Evolutionary conservation across 2,888 invertebrate genomes (phyloP).

Genomic region (Trachelus tabidus): DNA sequence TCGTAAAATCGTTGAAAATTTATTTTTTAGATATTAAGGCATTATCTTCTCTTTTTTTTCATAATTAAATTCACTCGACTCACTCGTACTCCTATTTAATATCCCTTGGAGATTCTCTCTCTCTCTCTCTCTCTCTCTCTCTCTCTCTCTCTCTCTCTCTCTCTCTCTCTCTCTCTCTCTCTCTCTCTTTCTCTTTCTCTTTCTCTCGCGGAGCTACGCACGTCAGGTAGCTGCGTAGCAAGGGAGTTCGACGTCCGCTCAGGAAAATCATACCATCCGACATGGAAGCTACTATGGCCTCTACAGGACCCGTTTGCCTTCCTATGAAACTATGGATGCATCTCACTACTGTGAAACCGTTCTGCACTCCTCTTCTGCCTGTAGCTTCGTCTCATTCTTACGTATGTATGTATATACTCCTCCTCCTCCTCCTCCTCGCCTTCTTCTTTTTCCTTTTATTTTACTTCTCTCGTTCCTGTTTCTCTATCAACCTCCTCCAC

Average conservation of each 20-base stretch:
- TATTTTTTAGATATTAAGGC: too few relatives aligned
- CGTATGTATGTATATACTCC: too few relatives aligned
- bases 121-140: not conserved
- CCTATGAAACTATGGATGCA: slow-evolving; percentile 1
- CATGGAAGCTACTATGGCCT: too few relatives aligned
- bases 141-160: not conserved
- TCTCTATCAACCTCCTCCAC: not conserved
- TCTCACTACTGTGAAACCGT: not conserved
- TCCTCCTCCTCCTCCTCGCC: not conserved
- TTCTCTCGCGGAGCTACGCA: not conserved
- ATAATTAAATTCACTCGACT: too few relatives aligned
- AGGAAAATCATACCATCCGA: slow-evolving; percentile 48
- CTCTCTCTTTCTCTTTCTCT: too few relatives aligned
- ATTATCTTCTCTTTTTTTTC: too few relatives aligned
- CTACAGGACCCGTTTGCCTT: not conserved
- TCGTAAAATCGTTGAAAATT: too few relatives aligned
- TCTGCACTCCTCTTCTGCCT: not conserved
- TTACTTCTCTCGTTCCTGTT: not conserved
- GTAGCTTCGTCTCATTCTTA: too few relatives aligned
- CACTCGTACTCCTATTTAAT: too few relatives aligned
- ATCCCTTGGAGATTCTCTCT: too few relatives aligned
- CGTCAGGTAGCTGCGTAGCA: slow-evolving; percentile 14
- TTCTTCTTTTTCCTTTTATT: not conserved
- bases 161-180: too few relatives aligned
- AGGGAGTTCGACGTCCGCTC: slow-evolving; percentile 52